These are phyloP conservation scores for Lytechinus pictus DNA, from an alignment of 35 echinoderm and acorn worm species.

Conservation along the genomic window DNA sequence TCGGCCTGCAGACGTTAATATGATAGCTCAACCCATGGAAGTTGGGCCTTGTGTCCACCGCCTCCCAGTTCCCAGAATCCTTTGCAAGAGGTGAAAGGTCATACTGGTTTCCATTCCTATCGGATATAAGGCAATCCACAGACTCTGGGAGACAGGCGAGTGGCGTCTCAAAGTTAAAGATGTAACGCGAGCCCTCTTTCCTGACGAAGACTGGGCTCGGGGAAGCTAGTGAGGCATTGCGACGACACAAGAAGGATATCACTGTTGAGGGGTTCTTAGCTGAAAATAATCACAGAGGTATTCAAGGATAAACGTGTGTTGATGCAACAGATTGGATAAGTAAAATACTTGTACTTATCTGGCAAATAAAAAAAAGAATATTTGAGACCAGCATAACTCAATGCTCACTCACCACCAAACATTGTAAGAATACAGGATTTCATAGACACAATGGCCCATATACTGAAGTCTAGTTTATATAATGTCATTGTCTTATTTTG, in stretches of 20 bases:
- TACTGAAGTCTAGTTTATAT: too few relatives aligned
- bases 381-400: too few relatives aligned
- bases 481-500: too few relatives aligned
- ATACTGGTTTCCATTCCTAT: conserved; percentile 85
- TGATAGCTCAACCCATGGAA: conserved; percentile 70
- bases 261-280: conserved; percentile 36
- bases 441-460: too few relatives aligned
- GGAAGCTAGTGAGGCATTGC: conserved; percentile 55
- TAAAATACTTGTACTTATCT: too few relatives aligned
- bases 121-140: conserved; percentile 92
- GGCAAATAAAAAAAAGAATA: too few relatives aligned
- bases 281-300: not conserved
- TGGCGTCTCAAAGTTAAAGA: conserved; percentile 88
- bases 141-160: conserved; percentile 86
- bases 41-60: conserved; percentile 77
- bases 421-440: too few relatives aligned
- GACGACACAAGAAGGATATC: conserved; percentile 88
- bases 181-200: conserved; percentile 60
- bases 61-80: conserved; percentile 93
- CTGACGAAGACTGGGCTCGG: conserved; percentile 67
- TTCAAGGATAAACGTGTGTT: not conserved
- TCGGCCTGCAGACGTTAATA: conserved; percentile 89
- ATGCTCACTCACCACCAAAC: too few relatives aligned
- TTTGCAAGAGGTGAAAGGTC: conserved; percentile 91
- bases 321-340: not conserved